Evolutionary conservation across 2,888 invertebrate genomes (phyloP).

Genomic region (Amphipyra berbera): DNA sequence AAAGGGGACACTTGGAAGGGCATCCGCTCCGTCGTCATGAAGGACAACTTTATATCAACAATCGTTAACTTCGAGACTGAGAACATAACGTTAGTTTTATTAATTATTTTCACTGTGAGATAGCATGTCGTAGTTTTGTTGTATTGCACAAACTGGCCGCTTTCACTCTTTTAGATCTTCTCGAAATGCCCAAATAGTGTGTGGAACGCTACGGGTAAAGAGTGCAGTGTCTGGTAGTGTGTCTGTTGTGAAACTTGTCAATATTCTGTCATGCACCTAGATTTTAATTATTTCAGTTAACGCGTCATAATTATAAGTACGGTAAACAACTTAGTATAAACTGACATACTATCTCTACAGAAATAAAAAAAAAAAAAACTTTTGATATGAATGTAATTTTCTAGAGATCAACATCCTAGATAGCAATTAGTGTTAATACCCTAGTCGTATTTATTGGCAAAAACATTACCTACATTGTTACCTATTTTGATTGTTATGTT

Average conservation of each 20-base stretch:
- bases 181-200: slow-evolving; percentile 31
- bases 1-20: slow-evolving; percentile 98
- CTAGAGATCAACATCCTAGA: slow-evolving; percentile 74
- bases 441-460: slow-evolving; percentile 86
- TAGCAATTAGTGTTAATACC: slow-evolving; percentile 66
- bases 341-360: slow-evolving; percentile 56
- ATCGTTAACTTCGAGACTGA: slow-evolving; percentile 98
- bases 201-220: slow-evolving; percentile 41
- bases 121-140: slow-evolving; percentile 61
- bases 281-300: neutral
- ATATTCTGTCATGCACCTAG: slow-evolving; percentile 24
- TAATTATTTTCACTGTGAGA: slow-evolving; percentile 57
- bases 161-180: slow-evolving; percentile 41
- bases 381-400: slow-evolving; percentile 53
- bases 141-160: slow-evolving; percentile 34
- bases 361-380: slow-evolving; percentile 9
- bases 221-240: slow-evolving; percentile 34
- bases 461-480: slow-evolving; percentile 76
- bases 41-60: slow-evolving; percentile 98
- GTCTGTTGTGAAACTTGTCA: slow-evolving; percentile 9
- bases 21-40: slow-evolving; percentile 96
- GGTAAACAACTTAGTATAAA: neutral
- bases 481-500: slow-evolving; percentile 58
- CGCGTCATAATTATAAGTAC: neutral
- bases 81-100: slow-evolving; percentile 97